Base-by-base conservation (phyloP, 2,888 invertebrate species). In the Uropetala carovei region DNA sequence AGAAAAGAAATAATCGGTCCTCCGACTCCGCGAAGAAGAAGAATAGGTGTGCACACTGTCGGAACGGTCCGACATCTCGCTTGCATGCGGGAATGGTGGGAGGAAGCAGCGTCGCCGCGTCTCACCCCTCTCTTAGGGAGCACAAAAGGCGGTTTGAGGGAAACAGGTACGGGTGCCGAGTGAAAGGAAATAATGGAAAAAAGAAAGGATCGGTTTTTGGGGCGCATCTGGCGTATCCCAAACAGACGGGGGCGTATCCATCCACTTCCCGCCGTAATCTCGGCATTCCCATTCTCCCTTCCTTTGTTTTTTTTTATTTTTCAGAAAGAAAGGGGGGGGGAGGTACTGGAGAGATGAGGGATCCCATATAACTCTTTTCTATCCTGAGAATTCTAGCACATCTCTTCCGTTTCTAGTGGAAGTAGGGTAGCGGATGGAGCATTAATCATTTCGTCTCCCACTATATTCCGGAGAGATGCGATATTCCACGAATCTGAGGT, bases 221-320 rank as follows among this genome's bases (percentile, higher is more conserved):
- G 75, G 27, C 75, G 22, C 75, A 75, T 22, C 22, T 75, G 75
- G 75, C 75, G n/a, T 68, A 9, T 68, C n/a, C 68, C 43, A 43
- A 43, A 43, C 43, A 22, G 68, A 9, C 64, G 64, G 64, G 64
- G 64, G 64, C n/a, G 75, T 75, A 75, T 27, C 75, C 75, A 75
- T 75, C 75, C 75, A 75, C 75, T 75, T 75, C 22, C 75, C 75
- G 27, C 75, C 75, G 27, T 75, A 68, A 68, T 68, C 68, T 68
- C 68, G n/a, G 13, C 68, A 22, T 27, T 27, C 75, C 75, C 9
- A 10, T 27, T 22, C 27, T 75, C n/a, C 75, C 22, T 9, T 13
- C 22, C 75, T n/a, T n/a, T 75, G 4, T 13, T 22, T n/a, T 27
- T 75, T 75, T 75, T 75, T 75, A 22, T 18, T 7, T 68, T 68